Percentiles rank a stretch among this genome's conserved stretches.
phyloP scores from a whole-genome alignment of 2,797 vertebrate species.

The Anas georgica region DNA sequence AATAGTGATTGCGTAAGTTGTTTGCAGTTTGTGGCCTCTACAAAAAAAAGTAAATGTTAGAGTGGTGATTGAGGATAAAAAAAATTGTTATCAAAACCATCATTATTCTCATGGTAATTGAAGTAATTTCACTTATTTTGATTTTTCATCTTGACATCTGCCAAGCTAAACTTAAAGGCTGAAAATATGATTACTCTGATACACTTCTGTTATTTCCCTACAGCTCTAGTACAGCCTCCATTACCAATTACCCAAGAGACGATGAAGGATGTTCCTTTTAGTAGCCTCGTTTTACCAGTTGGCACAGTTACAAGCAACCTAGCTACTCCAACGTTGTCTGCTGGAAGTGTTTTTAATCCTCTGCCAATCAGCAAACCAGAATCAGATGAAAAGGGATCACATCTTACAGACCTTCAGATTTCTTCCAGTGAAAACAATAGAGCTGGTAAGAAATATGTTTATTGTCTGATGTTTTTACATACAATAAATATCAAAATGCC shows the following conservation, averaged over 20 bases:
- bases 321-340: slow-evolving; percentile 80
- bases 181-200: neutral
- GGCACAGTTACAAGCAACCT: slow-evolving; percentile 77
- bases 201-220: slow-evolving; percentile 16
- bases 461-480: rapidly evolving
- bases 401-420: slow-evolving; percentile 75
- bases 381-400: slow-evolving; percentile 79
- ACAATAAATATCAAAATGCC: neutral
- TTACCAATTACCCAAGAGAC: slow-evolving; percentile 86
- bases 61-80: neutral
- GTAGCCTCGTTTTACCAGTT: slow-evolving; percentile 87
- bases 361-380: slow-evolving; percentile 78
- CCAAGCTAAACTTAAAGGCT: neutral
- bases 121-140: neutral
- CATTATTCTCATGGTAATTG: neutral
- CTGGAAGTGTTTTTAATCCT: slow-evolving; percentile 87
- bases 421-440: slow-evolving; percentile 77
- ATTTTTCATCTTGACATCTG: neutral
- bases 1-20: neutral
- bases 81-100: neutral
- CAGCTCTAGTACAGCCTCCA: slow-evolving; percentile 89
- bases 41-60: neutral
- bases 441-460: slow-evolving; percentile 72
- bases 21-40: neutral
- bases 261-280: slow-evolving; percentile 89